phyloP scores from a whole-genome alignment of 2,113 vertebrate genomes.

The Otis tarda region DNA sequence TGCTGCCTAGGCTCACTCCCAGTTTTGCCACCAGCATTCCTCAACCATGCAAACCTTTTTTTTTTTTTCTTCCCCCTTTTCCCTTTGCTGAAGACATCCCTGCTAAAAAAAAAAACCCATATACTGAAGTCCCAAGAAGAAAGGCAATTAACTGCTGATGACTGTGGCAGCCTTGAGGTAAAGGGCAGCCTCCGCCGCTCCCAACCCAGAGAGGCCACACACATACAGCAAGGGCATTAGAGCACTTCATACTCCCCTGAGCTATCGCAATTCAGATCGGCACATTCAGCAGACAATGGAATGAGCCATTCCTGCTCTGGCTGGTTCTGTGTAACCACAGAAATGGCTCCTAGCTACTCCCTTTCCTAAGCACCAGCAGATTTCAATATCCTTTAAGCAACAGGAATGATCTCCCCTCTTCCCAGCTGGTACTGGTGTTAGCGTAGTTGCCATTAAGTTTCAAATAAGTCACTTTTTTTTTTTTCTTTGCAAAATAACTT shows the following conservation, averaged over 20 bases:
- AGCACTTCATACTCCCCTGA: neutral
- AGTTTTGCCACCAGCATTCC: neutral
- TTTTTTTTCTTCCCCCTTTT: rapidly evolving
- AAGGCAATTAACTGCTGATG: neutral
- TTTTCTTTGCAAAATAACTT: neutral
- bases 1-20: neutral
- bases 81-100: neutral
- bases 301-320: conserved; percentile 15
- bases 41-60: neutral
- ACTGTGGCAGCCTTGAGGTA: neutral
- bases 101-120: neutral
- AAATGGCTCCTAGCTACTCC: conserved; percentile 30
- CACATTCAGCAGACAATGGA: conserved; percentile 18
- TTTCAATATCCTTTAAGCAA: conserved; percentile 22
- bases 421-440: neutral
- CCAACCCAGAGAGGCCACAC: neutral
- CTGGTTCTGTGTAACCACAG: neutral
- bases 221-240: conserved; percentile 1
- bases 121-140: neutral
- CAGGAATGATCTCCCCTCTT: neutral
- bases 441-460: neutral
- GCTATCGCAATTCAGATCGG: neutral
- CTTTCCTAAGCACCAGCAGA: neutral
- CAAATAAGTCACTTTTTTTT: neutral
- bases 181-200: neutral